Evolutionary conservation across 1,140 invertebrate species (phyloP).

Genomic region (Lamellibrachia luymesi): DNA sequence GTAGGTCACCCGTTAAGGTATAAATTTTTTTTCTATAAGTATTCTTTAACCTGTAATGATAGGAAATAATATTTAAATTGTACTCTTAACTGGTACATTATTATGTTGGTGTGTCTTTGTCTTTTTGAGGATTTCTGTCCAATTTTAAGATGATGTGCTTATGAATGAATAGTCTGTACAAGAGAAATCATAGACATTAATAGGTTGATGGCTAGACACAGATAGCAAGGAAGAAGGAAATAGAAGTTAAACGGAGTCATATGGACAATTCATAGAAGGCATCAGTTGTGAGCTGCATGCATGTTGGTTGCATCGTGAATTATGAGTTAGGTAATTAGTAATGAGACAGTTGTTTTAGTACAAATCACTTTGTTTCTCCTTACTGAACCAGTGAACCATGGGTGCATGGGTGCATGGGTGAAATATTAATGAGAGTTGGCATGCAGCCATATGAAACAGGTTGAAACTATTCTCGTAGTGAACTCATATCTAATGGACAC

Average conservation of each 20-base stretch:
- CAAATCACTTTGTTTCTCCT: background rate
- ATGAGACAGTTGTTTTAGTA: background rate
- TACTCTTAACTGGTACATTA: background rate
- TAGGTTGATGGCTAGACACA: too few species aligned
- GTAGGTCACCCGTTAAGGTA: background rate
- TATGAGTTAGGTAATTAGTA: background rate
- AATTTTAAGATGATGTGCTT: too few species aligned
- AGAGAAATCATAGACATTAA: too few species aligned
- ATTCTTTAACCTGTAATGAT: background rate
- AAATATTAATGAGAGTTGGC: background rate
- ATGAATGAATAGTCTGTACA: too few species aligned
- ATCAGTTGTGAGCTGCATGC: too few species aligned
- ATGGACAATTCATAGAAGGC: too few species aligned
- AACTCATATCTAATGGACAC: too few species aligned
- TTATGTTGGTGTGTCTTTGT: too few species aligned
- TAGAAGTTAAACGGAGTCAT: too few species aligned
- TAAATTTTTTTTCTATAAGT: background rate
- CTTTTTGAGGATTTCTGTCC: too few species aligned
- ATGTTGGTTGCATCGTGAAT: background rate
- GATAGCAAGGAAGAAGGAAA: too few species aligned
- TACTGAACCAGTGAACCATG: background rate
- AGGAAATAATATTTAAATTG: background rate
- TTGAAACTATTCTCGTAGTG: background rate
- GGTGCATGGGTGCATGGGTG: background rate
- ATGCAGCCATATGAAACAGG: background rate